Conservation (phyloP, 2,113 vertebrate genomes). For the Oryzias javanicus region DNA sequence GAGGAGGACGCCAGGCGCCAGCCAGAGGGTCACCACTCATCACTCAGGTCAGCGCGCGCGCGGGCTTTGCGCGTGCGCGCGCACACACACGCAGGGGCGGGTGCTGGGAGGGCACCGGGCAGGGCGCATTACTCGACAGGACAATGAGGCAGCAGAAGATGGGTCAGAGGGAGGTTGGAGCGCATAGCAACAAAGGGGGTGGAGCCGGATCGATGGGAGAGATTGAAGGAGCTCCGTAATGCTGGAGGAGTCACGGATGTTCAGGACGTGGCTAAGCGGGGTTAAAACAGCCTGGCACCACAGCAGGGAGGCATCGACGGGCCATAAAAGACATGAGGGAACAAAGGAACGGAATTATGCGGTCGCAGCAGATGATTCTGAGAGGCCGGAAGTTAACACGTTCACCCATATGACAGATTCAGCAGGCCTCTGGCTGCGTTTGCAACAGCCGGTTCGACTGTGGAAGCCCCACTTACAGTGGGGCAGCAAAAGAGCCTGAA, state of each 20-base stretch:
- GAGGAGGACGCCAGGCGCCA: conserved; percentile 77
- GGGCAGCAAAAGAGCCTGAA: conserved; percentile 34
- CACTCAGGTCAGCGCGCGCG: conserved; percentile 70
- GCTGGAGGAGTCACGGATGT: conserved; percentile 65
- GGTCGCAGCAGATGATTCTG: conserved; percentile 20
- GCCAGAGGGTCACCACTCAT: conserved; percentile 77
- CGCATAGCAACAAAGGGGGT: conserved; percentile 63
- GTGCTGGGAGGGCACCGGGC: conserved; percentile 40
- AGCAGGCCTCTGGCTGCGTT: conserved; percentile 29
- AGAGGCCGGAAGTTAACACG: conserved; percentile 22
- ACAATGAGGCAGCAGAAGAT: conserved; percentile 66
- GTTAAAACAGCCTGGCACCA: conserved; percentile 66
- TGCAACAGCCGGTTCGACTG: conserved; percentile 45
- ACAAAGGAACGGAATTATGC: conserved; percentile 39
- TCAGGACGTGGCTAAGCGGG: conserved; percentile 61
- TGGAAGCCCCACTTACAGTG: conserved; percentile 42
- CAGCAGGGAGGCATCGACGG: conserved; percentile 53
- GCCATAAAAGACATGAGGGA: conserved; percentile 47
- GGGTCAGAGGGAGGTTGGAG: conserved; percentile 73
- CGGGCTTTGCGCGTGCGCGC: conserved; percentile 28
- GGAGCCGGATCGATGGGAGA: conserved; percentile 65
- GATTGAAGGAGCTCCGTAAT: conserved; percentile 71
- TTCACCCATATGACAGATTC: conserved; percentile 15
- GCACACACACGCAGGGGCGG: conserved; percentile 35
- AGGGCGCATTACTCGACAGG: conserved; percentile 65